A percentile compares a stretch with the other conserved stretches of the same genome.
Evolutionary conservation across 2,888 invertebrate genomes (phyloP).

Genomic region (Flexamia atlantica): DNA sequence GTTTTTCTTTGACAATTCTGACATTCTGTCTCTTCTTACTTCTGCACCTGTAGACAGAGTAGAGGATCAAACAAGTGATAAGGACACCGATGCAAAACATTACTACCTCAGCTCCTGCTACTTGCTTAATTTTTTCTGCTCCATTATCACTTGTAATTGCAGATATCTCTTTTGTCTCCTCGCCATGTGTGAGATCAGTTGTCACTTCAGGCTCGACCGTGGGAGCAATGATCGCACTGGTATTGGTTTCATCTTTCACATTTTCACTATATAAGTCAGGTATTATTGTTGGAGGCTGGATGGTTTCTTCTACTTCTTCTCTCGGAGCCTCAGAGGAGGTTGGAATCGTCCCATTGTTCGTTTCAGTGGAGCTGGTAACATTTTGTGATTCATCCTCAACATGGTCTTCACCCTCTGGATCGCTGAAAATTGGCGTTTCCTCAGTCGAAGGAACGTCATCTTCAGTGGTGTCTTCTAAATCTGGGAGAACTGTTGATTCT

Average conservation of each 20-base stretch:
- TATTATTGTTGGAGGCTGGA: constrained; percentile 5
- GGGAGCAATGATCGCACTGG: not conserved
- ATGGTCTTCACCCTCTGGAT: constrained; percentile 17
- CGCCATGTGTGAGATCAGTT: not conserved
- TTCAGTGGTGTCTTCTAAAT: constrained; percentile 48
- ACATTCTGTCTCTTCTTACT: constrained; percentile 38
- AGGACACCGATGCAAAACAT: constrained; percentile 46
- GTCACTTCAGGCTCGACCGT: not conserved
- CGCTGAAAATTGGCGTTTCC: not conserved
- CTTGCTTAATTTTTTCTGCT: constrained; percentile 35
- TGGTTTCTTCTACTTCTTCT: constrained; percentile 15
- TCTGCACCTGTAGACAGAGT: constrained; percentile 53
- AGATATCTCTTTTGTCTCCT: constrained; percentile 12
- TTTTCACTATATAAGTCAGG: constrained; percentile 35
- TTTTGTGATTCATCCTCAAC: not conserved
- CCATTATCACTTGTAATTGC: not conserved
- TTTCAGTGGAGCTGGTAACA: constrained; percentile 52
- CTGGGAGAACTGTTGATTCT: constrained; percentile 40
- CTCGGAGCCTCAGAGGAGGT: not conserved
- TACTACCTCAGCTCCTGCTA: constrained; percentile 50
- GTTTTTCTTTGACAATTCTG: constrained; percentile 63
- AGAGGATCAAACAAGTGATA: constrained; percentile 19
- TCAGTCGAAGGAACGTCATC: constrained; percentile 17
- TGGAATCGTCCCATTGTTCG: constrained; percentile 8
- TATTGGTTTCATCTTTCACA: not conserved